These are phyloP conservation scores for Philaethria dido DNA, from an alignment of 2,888 invertebrate genomes.

Conservation along the genomic window DNA sequence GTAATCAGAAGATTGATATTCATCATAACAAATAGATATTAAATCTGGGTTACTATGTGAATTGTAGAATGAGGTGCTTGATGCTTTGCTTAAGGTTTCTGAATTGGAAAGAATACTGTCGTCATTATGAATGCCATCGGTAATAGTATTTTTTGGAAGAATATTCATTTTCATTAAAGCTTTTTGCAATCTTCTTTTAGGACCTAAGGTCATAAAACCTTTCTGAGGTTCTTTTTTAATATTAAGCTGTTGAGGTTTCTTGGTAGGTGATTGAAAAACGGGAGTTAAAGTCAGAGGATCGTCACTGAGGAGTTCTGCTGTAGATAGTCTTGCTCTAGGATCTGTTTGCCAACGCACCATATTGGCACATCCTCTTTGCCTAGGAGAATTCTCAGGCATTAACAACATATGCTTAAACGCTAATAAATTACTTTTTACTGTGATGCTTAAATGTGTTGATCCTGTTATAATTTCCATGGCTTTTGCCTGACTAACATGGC, in stretches of 20 bases:
- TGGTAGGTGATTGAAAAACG: conserved; percentile 82
- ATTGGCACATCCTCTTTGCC: conserved; percentile 87
- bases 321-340: conserved; percentile 90
- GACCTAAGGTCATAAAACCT: conserved; percentile 95
- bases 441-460: conserved; percentile 97
- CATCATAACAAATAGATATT: conserved; percentile 92
- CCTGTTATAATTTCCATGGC: conserved; percentile 96
- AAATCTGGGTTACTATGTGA: conserved; percentile 96
- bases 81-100: conserved; percentile 80
- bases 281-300: conserved; percentile 74
- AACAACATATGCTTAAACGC: conserved; percentile 89
- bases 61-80: conserved; percentile 86
- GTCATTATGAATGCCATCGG: conserved; percentile 86
- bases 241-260: conserved; percentile 82
- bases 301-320: conserved; percentile 87
- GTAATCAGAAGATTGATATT: conserved; percentile 90
- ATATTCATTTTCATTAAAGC: conserved; percentile 95
- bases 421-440: conserved; percentile 97
- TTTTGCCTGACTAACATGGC: conserved; percentile 94
- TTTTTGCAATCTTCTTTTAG: conserved; percentile 92
- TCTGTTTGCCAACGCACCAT: conserved; percentile 87
- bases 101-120: conserved; percentile 86
- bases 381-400: conserved; percentile 91
- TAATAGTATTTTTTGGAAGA: conserved; percentile 91
- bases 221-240: conserved; percentile 87